Conservation (phyloP, 2,113 vertebrate genomes). For the Calidris pugnax region DNA sequence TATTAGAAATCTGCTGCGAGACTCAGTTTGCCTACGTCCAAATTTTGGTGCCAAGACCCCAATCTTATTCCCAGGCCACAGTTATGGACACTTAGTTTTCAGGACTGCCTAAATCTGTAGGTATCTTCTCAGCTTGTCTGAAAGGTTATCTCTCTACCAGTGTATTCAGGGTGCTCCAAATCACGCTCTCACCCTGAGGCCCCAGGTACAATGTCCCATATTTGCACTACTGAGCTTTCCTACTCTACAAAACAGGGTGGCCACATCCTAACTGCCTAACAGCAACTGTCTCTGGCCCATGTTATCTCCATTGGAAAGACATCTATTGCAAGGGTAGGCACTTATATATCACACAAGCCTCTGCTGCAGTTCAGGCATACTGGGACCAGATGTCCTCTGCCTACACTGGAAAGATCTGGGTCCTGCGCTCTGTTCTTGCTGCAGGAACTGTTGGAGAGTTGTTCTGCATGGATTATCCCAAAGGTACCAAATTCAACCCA, state of each 20-base stretch:
- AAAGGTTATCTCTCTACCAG: neutral
- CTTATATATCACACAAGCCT: rapidly evolving
- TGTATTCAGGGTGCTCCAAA: neutral
- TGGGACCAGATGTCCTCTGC: neutral
- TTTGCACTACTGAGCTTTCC: neutral
- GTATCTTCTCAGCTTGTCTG: neutral
- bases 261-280: neutral
- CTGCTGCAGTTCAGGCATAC: neutral
- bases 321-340: rapidly evolving
- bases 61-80: neutral
- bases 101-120: neutral
- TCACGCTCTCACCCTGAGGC: rapidly evolving
- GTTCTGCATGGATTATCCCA: neutral
- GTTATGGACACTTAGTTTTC: neutral
- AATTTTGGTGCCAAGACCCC: neutral
- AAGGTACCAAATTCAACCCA: neutral
- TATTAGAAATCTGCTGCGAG: neutral
- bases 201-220: neutral
- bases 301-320: neutral
- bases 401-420: neutral
- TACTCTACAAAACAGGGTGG: neutral
- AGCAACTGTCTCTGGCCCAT: neutral
- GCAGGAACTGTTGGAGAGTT: neutral
- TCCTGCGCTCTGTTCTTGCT: neutral
- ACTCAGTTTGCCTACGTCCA: neutral